These are phyloP conservation scores for Spinus olivaceus DNA, from an alignment of 2,797 vertebrate genomes.

Conservation along the genomic window DNA sequence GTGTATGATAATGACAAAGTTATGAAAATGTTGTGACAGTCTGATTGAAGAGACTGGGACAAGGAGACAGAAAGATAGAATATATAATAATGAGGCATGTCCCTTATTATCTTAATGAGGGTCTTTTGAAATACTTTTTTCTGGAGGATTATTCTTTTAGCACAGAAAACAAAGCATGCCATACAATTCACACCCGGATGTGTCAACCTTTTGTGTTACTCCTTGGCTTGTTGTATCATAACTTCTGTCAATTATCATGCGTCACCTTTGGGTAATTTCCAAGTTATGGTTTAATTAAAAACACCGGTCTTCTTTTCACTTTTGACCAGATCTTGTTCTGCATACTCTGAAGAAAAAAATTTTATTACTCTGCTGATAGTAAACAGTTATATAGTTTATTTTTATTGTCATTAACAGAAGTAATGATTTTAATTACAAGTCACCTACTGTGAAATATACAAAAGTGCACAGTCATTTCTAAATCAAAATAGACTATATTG, in stretches of 20 bases:
- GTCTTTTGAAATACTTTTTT: neutral
- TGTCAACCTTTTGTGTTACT: neutral
- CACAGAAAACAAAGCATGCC: neutral
- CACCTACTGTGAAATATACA: neutral
- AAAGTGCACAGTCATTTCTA: neutral
- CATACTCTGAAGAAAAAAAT: neutral
- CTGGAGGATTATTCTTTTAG: neutral
- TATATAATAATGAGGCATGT: neutral
- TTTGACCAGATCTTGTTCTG: neutral
- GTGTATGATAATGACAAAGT: conserved; percentile 19
- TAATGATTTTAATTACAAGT: neutral
- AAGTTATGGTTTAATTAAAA: neutral
- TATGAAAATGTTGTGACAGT: conserved; percentile 37
- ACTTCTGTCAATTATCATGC: neutral
- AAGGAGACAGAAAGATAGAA: conserved; percentile 18
- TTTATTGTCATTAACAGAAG: neutral
- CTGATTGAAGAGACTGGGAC: conserved; percentile 24
- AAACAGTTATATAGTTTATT: neutral
- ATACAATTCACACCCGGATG: neutral
- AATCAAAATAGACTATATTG: neutral
- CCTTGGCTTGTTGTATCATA: neutral
- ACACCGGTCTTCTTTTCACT: neutral
- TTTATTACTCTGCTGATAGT: neutral
- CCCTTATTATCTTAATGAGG: neutral
- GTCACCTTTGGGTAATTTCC: neutral